Evolutionary conservation across 2,888 invertebrate species (phyloP), one percentile per base, ranked within the genome.

Genomic region (Macaria notata): DNA sequence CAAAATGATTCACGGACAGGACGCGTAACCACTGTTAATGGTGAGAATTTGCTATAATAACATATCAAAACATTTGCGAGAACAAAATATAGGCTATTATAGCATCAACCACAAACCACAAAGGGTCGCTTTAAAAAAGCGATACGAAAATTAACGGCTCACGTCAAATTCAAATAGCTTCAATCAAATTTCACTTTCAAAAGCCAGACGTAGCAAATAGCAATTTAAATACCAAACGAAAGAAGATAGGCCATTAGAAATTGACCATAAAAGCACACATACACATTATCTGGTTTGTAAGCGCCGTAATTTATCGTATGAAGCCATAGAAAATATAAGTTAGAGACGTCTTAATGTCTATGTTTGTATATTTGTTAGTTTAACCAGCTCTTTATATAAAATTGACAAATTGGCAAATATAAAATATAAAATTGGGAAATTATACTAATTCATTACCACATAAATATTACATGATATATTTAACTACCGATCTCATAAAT

Each of bases 301-400:
- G 47, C 54, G 47, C 49, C 46, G 46, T 65, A 59, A 63, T 62
- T 59, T 54, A 67, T 60, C 54, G 54, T 44, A 54, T 62, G 55
- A 30, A 54, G 65, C 66, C 64, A 71, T 65, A 63, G 60, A 55
- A 58, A 63, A 59, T 60, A 62, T 64, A 62, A 63, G 71, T 71
- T 67, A 69, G 65, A 56, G 63, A 59, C 67, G 19, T 19, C 19
- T 19, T 19, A 19, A 19, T 19, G 19, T 19, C 19, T 19, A 19
- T 19, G 19, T 19, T 19, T 19, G 2, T 2, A 19, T 19, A 19
- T 19, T 19, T 2, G n/a, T n/a, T n/a, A n/a, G n/a, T 19, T 19
- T 2, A 19, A 19, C 1, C 19, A 19, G 19, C 19, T 19, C 19
- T 19, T 19, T 2, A 19, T n/a, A n/a, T n/a, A n/a, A n/a, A n/a